phyloP scores from a whole-genome alignment of 2,888 invertebrate species.

The Tenthredo amoena region DNA sequence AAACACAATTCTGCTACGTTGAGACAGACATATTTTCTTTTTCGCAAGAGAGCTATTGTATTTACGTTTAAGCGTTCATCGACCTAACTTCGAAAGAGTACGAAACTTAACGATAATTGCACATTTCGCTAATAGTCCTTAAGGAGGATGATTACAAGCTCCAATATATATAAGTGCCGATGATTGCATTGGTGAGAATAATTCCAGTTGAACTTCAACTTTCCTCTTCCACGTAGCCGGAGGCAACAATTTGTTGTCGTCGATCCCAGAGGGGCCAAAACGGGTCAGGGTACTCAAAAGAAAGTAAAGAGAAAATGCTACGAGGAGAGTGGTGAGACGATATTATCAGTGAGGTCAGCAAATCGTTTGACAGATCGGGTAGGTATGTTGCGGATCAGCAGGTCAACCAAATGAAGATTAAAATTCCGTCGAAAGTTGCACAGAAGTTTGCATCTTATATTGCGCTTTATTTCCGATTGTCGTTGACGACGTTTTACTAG shows the following conservation, averaged over 20 bases:
- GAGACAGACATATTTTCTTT: background rate
- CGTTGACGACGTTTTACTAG: background rate
- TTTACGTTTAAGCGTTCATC: background rate
- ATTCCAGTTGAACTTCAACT: slow-evolving; percentile 27
- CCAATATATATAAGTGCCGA: background rate
- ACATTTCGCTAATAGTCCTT: background rate
- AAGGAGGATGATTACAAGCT: background rate
- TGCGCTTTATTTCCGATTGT: background rate
- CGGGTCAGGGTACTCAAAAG: slow-evolving; percentile 55
- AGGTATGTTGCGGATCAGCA: background rate
- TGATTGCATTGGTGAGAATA: slow-evolving; percentile 29
- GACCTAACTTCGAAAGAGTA: background rate
- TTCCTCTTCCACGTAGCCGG: slow-evolving; percentile 39
- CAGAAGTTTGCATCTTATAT: background rate
- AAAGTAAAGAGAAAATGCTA: slow-evolving; percentile 57
- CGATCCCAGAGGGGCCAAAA: slow-evolving; percentile 43
- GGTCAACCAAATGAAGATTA: background rate
- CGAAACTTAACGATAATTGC: background rate
- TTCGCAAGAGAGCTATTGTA: background rate
- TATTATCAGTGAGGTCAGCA: slow-evolving; percentile 34
- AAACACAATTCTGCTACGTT: background rate
- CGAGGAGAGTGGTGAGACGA: slow-evolving; percentile 33
- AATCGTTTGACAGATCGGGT: slow-evolving; percentile 46
- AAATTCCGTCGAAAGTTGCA: background rate
- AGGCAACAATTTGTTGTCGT: slow-evolving; percentile 45